phyloP scores from a whole-genome alignment of 2,888 invertebrate genomes.

The Cephalotes varians region DNA sequence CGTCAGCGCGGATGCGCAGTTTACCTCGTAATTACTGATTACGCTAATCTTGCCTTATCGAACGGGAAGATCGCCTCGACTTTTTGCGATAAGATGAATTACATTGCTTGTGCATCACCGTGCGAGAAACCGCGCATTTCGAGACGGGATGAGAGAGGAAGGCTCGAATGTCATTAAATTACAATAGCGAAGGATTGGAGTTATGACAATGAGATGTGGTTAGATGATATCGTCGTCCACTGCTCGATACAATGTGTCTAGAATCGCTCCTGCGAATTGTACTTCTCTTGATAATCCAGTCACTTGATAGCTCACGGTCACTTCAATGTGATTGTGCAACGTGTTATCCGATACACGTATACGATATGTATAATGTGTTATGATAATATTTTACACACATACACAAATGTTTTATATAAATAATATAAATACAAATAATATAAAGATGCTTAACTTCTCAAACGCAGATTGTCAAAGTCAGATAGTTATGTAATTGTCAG shows the following conservation, averaged over 20 bases:
- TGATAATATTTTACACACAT: no score
- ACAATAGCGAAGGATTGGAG: slow-evolving; percentile 1
- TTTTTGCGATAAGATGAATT: slow-evolving; percentile 64
- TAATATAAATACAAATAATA: no score
- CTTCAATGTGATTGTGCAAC: background rate
- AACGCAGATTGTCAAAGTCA: no score
- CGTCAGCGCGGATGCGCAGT: background rate
- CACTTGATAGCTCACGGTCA: background rate
- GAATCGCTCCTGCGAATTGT: background rate
- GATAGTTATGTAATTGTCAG: no score
- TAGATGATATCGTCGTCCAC: slow-evolving; percentile 22
- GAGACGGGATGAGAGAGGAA: background rate
- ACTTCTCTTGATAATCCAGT: background rate
- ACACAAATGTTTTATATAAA: no score
- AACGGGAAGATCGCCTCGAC: slow-evolving; percentile 30
- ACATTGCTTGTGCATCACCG: slow-evolving; percentile 30
- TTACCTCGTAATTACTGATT: slow-evolving; percentile 43
- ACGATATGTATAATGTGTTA: background rate
- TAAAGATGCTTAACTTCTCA: no score
- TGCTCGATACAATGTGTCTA: slow-evolving; percentile 16
- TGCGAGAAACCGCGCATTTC: slow-evolving; percentile 10
- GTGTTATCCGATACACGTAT: background rate
- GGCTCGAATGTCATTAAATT: slow-evolving; percentile 3
- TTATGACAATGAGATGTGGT: background rate
- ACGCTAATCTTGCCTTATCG: slow-evolving; percentile 53